Evolutionary conservation across 2,888 invertebrate species (phyloP), one percentile per base, ranked within the genome.

Genomic region (Ditylenchus weischeri): DNA sequence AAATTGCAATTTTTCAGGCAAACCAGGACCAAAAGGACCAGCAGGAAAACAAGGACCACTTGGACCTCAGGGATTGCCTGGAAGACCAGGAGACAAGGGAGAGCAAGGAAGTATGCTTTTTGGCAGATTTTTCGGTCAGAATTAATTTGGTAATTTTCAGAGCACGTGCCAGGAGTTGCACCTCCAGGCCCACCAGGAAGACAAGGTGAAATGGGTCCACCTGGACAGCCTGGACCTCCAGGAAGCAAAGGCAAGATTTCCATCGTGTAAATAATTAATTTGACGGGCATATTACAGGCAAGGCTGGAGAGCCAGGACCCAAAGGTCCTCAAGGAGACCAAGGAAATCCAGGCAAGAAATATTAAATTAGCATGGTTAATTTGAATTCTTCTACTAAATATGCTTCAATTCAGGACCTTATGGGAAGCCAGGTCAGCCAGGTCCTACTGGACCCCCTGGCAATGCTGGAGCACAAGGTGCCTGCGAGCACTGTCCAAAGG

Each of bases 271-370:
- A n/a, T n/a, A n/a, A n/a, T n/a, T n/a, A n/a, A n/a, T n/a, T n/a
- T n/a, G n/a, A n/a, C n/a, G n/a, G n/a, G n/a, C n/a, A n/a, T n/a
- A n/a, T n/a, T n/a, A n/a, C n/a, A n/a, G n/a, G n/a, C 23, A 75
- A 74, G 43, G 50, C 65, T 50, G 80, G 80, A 69, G 74, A 69
- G 29, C 69, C 69, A 8, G 79, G 79, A 68, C 75, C 77, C 38
- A 72, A 69, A 38, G 80, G 80, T 66, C 72, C 77, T n/a, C 75
- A 75, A 38, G 79, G 79, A 71, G 79, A 79, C 68, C 77, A 77
- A 66, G 80, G 80, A 65, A 80, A 79, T 62, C 78, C 79, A 21
- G 79, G 77, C 51, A 72, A 74, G 13, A 77, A 76, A 60, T 77
- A n/a, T 76, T 62, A 75, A 76, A 64, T 29, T 29, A 23, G 54